Base-by-base conservation (phyloP, 2,113 vertebrate species). In the Tragelaphus scriptus region DNA sequence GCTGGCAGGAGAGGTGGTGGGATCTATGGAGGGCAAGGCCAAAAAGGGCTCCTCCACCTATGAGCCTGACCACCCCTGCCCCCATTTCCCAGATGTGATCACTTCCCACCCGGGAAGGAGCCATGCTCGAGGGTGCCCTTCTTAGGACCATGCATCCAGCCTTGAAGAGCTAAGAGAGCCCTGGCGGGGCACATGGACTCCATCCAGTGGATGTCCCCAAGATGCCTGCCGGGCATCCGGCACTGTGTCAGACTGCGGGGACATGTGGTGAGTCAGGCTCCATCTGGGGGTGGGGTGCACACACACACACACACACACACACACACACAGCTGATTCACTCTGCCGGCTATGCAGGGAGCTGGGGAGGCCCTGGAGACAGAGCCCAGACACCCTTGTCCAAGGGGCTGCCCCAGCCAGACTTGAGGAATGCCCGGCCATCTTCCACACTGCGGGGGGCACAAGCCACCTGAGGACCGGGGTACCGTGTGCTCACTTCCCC, bases 331-430 rank as follows among this genome's bases (percentile, higher is more conserved):
- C 56, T 26, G 68, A 61, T 23, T 58, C 32, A 28, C 23, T 23
- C 25, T 2, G 11, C 14, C 0, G 1, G 49, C 40, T 19, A 40
- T 17, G 11, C 30, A 17, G 16, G 21, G 10, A 36, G 5, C 28
- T 51, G 6, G 30, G 58, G 65, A 56, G 4, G 68, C 15, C 6
- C 21, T 36, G 44, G n/a, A 65, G 6, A 56, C 6, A 59, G 71
- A 80, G 16, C 5, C 21, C 47, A 9, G 47, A 3, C 21, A 12
- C 61, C 58, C 17, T 26, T 13, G 15, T 19, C 49, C 25, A 15
- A 19, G 25, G 56, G n/a, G 56, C 55, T 87, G 44, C 75, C 19
- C 82, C 25, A 8, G 44, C 10, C 32, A 2, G 13, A 15, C 36
- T 4, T 6, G 11, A 79, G 40, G 53, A n/a, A 23, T 16, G 23